Base-by-base conservation (phyloP, 2,797 vertebrate species). In the Neosalanx taihuensis region DNA sequence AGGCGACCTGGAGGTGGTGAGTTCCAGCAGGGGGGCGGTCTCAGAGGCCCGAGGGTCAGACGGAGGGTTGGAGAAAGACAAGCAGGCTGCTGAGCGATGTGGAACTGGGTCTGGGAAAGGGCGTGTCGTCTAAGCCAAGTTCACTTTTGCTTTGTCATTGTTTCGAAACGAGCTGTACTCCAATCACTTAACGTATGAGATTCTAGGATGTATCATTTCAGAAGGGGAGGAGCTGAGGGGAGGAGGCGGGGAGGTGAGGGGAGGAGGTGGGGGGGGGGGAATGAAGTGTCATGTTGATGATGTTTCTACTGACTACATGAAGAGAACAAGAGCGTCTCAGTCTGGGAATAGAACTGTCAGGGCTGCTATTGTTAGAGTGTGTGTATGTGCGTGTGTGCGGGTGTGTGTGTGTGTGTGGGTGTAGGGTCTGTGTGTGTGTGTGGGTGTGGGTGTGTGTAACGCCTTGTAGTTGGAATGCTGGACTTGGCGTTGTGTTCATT, bases 1-100 rank as follows among this genome's bases (percentile, higher is more conserved):
- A 0, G 94, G 93, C 82, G 94, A 98, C 86, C 93, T 97, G 0
- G 94, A 97, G 72, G 93, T 94, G 92, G 97, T 99, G 90, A 97
- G 96, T 94, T 83, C 30, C 64, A n/a, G 9, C 1, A 5, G n/a
- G 31, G 20, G n/a, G 13, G 7, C 10, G 29, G 49, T 56, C 18
- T 53, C 37, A 41, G 37, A 41, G 10, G 37, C 6, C 37, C 9
- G 41, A 46, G 12, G 7, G 41, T 46, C 41, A 12, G 37, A 41
- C 37, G 10, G 41, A 26, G 23, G 23, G 9, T 2, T 46, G 13
- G 41, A 46, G 41, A 46, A 46, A 46, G 41, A 46, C 41, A 46
- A 46, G 41, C 41, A 6, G 41, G 41, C 41, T 3, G 41, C 41
- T 13, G 10, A 46, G 41, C 13, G 41, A 41, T 41, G 37, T 41